A percentile compares a stretch with the other conserved stretches of the same genome.
Conservation (phyloP, 2,113 vertebrate species). For the Cyanoderma ruficeps region DNA sequence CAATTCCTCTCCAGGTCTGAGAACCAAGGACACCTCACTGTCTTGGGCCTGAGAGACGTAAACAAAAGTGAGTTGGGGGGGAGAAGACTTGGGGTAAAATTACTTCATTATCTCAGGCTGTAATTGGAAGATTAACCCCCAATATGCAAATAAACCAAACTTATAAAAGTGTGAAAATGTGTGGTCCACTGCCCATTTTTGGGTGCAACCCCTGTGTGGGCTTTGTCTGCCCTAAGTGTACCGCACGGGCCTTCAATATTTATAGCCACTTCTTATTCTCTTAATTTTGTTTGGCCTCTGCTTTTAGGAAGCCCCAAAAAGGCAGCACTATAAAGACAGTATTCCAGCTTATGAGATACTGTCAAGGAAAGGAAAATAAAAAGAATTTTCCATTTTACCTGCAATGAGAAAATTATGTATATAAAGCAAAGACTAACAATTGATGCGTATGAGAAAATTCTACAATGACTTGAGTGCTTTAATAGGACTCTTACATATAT, state of each 20-base stretch:
- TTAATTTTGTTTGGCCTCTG: not conserved
- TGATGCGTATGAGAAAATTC: not conserved
- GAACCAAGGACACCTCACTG: not conserved
- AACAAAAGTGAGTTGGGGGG: not conserved
- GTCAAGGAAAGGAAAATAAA: not conserved
- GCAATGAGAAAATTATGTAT: not conserved
- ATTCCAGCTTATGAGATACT: not conserved
- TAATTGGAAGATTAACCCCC: not conserved
- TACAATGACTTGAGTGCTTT: not conserved
- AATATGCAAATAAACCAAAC: not conserved
- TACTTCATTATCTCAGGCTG: not conserved
- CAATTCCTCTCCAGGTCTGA: not conserved
- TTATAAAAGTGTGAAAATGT: not conserved
- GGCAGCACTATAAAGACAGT: not conserved
- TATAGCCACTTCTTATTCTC: not conserved
- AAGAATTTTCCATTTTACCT: not conserved
- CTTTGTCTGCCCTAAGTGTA: not conserved
- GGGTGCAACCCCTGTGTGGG: not conserved
- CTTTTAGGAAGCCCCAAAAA: not conserved
- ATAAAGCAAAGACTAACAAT: not conserved
- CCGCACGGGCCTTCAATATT: not conserved
- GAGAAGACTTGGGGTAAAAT: not conserved
- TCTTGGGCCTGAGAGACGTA: not conserved
- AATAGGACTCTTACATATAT: not conserved
- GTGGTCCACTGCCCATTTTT: accelerated